Base-by-base conservation (phyloP, 2,797 vertebrate genomes). In the Anisognathus igniventris region DNA sequence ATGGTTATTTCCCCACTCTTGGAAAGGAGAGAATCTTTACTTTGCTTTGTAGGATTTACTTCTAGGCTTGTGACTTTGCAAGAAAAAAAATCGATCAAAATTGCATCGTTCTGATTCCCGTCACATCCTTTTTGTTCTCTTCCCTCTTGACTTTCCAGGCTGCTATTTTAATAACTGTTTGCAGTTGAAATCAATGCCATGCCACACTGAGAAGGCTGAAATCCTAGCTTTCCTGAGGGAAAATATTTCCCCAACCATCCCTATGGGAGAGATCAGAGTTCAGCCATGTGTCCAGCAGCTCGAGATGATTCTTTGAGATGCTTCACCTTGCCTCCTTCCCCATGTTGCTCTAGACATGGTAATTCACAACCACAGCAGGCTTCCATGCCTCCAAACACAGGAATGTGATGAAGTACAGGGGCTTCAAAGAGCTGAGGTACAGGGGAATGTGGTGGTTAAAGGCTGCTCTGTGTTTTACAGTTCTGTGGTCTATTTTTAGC, bases 101-200 rank as follows among this genome's bases (percentile, higher is more conserved):
- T 42, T 0, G 0, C 50, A 58, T 86, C 0, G 0, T 94, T 89
- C 57, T 64, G 73, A 88, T 94, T 92, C 73, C 27, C 0, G 0
- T 68, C 68, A 81, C 85, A 92, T 65, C 53, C 30, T 91, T 93
- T 82, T 73, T 53, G 60, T 95, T 86, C 57, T 90, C 83, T 90
- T 83, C 75, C 39, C 20, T 60, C 70, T 84, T 64, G 65, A 85
- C 50, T 89, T 93, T 73, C 74, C 14, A 78, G 51, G 35, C 62
- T 88, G 70, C 76, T 92, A 53, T 88, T 96, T 91, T 92, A 86
- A 56, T 83, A 86, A 56, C 66, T 56, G 28, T 56, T 92, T 77
- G 73, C 75, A 84, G 37, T n/a, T 62, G 50, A 83, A 92, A 91
- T 81, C 70, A 88, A 39, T 86, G 92, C 56, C 39, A 80, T 44